phyloP scores from a whole-genome alignment of 2,888 invertebrate genomes.

The Leptopilina drosophilae region DNA sequence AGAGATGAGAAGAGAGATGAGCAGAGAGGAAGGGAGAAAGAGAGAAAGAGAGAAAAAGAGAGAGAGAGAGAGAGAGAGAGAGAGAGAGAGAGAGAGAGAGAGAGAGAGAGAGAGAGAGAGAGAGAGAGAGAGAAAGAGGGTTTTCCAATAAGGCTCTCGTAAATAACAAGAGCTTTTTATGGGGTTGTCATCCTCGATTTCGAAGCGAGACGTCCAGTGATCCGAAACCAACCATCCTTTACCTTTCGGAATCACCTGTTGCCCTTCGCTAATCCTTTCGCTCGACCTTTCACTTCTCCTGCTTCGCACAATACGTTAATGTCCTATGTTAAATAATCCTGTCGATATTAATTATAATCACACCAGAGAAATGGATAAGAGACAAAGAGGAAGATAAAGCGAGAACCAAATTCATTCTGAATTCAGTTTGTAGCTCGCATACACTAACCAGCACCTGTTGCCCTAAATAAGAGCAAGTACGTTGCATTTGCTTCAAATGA shows the following conservation, averaged over 20 bases:
- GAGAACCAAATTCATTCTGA: conserved; percentile 10
- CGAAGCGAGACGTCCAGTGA: conserved; percentile 30
- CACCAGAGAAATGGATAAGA: conserved; percentile 11
- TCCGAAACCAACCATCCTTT: conserved; percentile 25
- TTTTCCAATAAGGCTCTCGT: conserved; percentile 33
- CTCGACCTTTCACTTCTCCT: conserved; percentile 27
- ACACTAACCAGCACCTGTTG: conserved; percentile 39
- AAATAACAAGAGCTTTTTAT: conserved; percentile 40
- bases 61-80: not conserved
- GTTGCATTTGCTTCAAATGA: conserved; percentile 22
- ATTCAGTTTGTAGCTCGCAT: conserved; percentile 29
- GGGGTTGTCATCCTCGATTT: conserved; percentile 34
- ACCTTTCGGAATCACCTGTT: conserved; percentile 27
- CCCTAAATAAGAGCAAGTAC: conserved; percentile 31
- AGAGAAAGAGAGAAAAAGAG: not conserved
- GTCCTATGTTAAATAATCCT: not conserved
- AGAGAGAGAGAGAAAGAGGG: not conserved
- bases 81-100: not conserved
- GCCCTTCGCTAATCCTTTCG: conserved; percentile 29
- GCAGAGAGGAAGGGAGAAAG: not conserved
- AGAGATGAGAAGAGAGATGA: not conserved
- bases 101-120: not conserved
- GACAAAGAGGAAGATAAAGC: conserved; percentile 22
- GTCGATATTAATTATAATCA: not conserved
- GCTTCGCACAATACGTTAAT: conserved; percentile 5